Evolutionary conservation across 1,140 invertebrate species (phyloP).

Genomic region (Helicoverpa armigera): DNA sequence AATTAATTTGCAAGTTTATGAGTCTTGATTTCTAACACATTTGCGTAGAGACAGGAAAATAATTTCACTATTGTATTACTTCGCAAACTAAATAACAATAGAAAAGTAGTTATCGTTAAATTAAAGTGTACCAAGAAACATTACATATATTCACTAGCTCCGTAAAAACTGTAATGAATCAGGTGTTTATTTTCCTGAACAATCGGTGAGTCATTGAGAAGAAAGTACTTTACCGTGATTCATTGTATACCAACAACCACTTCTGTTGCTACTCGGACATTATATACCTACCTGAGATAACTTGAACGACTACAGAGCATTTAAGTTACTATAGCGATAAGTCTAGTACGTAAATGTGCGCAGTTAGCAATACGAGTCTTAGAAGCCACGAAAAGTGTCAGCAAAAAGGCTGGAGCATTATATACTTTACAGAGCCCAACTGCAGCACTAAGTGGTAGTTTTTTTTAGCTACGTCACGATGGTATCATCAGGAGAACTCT

Average conservation of each 20-base stretch:
- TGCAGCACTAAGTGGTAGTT: conserved; percentile 9
- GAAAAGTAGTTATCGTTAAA: too few species aligned
- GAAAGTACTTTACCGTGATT: conserved; percentile 26
- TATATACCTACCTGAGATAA: neutral
- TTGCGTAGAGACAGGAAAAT: too few species aligned
- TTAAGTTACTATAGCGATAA: neutral
- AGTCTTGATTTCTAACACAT: too few species aligned
- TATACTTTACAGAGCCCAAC: conserved; percentile 18
- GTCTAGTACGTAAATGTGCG: neutral
- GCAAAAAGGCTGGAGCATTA: neutral
- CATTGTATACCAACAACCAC: conserved; percentile 8
- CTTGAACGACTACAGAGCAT: neutral
- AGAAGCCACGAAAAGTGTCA: neutral
- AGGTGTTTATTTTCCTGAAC: conserved; percentile 24
- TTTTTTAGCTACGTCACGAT: conserved; percentile 4
- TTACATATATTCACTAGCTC: neutral
- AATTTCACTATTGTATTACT: too few species aligned
- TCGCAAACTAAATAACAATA: too few species aligned
- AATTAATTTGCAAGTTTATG: too few species aligned
- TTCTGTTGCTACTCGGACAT: conserved; percentile 1
- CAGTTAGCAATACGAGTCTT: neutral
- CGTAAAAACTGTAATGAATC: conserved; percentile 14
- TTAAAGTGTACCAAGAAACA: too few species aligned
- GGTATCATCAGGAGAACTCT: conserved; percentile 46
- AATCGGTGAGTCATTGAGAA: conserved; percentile 8